Percentiles rank a stretch among this genome's conserved stretches.
phyloP scores from a whole-genome alignment of 2,888 invertebrate species.

The Globia sparganii region DNA sequence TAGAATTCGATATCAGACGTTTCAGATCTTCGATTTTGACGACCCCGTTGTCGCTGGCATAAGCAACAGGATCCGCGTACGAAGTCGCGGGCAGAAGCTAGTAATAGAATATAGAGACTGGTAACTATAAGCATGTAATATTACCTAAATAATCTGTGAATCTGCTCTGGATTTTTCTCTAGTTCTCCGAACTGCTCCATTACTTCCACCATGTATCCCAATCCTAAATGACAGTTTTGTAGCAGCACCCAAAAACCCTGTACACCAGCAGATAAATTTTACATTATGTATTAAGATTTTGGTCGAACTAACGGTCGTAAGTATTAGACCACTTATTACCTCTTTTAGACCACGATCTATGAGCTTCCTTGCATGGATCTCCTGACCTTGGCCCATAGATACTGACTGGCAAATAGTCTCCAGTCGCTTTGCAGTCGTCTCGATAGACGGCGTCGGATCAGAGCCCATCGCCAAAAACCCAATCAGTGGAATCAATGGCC shows the following conservation, averaged over 20 bases:
- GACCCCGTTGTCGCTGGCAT: too few species aligned
- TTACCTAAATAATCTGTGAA: slow-evolving; percentile 87
- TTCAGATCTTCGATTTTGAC: too few species aligned
- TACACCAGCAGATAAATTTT: slow-evolving; percentile 27
- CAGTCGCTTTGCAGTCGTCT: slow-evolving; percentile 93
- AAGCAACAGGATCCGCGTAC: too few species aligned
- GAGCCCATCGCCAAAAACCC: slow-evolving; percentile 97
- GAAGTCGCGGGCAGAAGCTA: too few species aligned
- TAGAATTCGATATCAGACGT: too few species aligned
- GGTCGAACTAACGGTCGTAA: background rate
- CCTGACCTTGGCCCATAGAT: slow-evolving; percentile 97
- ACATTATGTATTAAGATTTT: background rate
- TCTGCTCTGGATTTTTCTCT: slow-evolving; percentile 88
- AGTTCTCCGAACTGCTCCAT: slow-evolving; percentile 91
- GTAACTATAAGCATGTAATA: background rate
- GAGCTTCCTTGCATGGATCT: slow-evolving; percentile 94
- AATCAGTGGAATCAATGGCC: slow-evolving; percentile 93
- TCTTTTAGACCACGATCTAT: slow-evolving; percentile 90
- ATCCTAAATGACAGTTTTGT: slow-evolving; percentile 97
- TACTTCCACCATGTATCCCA: slow-evolving; percentile 96
- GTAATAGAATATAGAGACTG: background rate
- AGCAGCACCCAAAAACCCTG: slow-evolving; percentile 95
- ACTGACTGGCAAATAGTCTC: slow-evolving; percentile 93
- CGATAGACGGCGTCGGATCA: slow-evolving; percentile 96
- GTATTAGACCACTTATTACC: slow-evolving; percentile 73